Conservation (phyloP, 2,888 invertebrate species). For the Chymomyza caudatula region DNA sequence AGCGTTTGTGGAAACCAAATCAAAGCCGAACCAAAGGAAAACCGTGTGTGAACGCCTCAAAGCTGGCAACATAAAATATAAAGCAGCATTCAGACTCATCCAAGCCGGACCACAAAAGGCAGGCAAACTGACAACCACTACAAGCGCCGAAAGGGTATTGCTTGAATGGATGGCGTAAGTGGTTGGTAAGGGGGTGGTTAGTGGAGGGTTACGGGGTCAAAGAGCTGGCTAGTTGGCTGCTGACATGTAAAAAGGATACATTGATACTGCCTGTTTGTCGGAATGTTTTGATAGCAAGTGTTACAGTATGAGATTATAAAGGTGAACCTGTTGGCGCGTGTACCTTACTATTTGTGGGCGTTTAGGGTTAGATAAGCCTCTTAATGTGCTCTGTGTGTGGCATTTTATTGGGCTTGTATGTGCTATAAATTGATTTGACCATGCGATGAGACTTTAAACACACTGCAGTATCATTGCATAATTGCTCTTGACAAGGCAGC, state of each 20-base stretch:
- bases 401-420: background rate
- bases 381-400: background rate
- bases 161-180: constrained; percentile 33
- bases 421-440: constrained; percentile 8
- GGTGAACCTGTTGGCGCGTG: background rate
- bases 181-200: background rate
- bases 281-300: constrained; percentile 54
- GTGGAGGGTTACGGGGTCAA: background rate
- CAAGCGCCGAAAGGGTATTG: constrained; percentile 4
- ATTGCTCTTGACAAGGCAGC: background rate
- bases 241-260: constrained; percentile 47
- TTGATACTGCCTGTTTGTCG: constrained; percentile 12
- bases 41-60: constrained; percentile 10
- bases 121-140: constrained; percentile 19
- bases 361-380: constrained; percentile 12
- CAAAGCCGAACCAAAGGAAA: constrained; percentile 10
- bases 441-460: constrained; percentile 2
- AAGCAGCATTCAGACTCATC: background rate
- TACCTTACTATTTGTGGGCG: background rate
- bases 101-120: constrained; percentile 10
- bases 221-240: constrained; percentile 18
- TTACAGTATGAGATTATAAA: constrained; percentile 21
- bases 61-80: constrained; percentile 12
- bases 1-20: background rate
- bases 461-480: constrained; percentile 3